Evolutionary conservation across 2,888 invertebrate genomes (phyloP).

Genomic region (Philereme transversata): DNA sequence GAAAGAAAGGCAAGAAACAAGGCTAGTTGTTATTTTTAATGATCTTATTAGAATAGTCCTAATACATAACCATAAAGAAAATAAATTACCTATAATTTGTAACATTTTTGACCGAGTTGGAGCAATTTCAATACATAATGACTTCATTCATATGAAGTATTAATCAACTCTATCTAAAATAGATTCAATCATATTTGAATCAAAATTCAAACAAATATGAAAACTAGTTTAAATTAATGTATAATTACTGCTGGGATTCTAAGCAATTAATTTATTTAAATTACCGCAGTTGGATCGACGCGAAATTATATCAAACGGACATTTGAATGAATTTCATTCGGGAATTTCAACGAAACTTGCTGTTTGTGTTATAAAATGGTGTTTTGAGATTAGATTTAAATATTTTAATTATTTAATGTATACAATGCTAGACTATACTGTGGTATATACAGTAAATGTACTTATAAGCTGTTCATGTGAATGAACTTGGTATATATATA

Average conservation of each 20-base stretch:
- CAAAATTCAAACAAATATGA: conserved; percentile 1
- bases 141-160: not conserved
- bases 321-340: not conserved
- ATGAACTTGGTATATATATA: too few species aligned
- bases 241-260: conserved; percentile 14
- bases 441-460: too few species aligned
- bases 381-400: not conserved
- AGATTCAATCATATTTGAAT: not conserved
- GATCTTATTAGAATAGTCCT: too few species aligned
- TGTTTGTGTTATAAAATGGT: not conserved
- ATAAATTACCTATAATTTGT: too few species aligned
- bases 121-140: not conserved
- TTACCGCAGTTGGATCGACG: conserved; percentile 2
- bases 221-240: conserved; percentile 7
- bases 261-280: conserved; percentile 27
- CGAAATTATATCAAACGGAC: not conserved
- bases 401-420: too few species aligned
- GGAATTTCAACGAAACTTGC: not conserved
- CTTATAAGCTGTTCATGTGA: too few species aligned
- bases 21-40: too few species aligned
- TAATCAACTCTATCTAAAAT: not conserved
- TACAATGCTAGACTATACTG: too few species aligned
- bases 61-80: too few species aligned
- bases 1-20: too few species aligned
- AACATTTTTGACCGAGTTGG: too few species aligned